These are phyloP conservation scores for Drosophila neutralis DNA, from an alignment of 2,888 invertebrate genomes.

Conservation along the genomic window DNA sequence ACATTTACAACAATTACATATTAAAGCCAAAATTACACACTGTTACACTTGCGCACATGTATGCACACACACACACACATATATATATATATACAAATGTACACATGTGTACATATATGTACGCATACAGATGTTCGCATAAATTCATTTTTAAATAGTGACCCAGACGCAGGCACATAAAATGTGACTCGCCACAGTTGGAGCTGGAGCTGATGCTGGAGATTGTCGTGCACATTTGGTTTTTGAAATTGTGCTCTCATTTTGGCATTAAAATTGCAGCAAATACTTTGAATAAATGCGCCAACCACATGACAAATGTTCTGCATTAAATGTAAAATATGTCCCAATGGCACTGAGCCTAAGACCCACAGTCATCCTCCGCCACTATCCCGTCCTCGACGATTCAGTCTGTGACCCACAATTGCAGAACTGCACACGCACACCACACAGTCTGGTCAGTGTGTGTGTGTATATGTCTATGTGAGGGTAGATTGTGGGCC, in stretches of 20 bases:
- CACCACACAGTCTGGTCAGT: slow-evolving; percentile 1
- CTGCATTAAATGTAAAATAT: slow-evolving; percentile 70
- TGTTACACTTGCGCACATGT: slow-evolving; percentile 9
- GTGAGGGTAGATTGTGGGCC: slow-evolving; percentile 11
- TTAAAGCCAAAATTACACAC: slow-evolving; percentile 10
- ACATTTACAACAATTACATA: slow-evolving; percentile 37
- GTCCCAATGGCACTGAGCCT: slow-evolving; percentile 50
- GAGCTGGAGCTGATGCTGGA: background rate
- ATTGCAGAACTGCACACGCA: slow-evolving; percentile 31
- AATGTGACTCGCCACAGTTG: slow-evolving; percentile 21
- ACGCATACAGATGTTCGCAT: slow-evolving; percentile 26
- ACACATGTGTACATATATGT: slow-evolving; percentile 3
- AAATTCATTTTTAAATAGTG: slow-evolving; percentile 62
- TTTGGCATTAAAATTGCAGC: slow-evolving; percentile 71
- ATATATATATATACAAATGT: background rate
- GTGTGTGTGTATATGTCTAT: slow-evolving; percentile 10
- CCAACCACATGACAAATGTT: slow-evolving; percentile 68
- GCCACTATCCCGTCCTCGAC: slow-evolving; percentile 36
- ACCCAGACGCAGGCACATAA: slow-evolving; percentile 31
- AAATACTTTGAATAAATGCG: slow-evolving; percentile 72
- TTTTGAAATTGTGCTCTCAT: slow-evolving; percentile 68
- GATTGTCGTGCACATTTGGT: slow-evolving; percentile 28
- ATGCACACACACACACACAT: slow-evolving; percentile 5
- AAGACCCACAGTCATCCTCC: slow-evolving; percentile 16
- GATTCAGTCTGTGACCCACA: slow-evolving; percentile 44